These are phyloP conservation scores for Mystacornis crossleyi DNA, from an alignment of 2,113 vertebrate species.

Conservation along the genomic window DNA sequence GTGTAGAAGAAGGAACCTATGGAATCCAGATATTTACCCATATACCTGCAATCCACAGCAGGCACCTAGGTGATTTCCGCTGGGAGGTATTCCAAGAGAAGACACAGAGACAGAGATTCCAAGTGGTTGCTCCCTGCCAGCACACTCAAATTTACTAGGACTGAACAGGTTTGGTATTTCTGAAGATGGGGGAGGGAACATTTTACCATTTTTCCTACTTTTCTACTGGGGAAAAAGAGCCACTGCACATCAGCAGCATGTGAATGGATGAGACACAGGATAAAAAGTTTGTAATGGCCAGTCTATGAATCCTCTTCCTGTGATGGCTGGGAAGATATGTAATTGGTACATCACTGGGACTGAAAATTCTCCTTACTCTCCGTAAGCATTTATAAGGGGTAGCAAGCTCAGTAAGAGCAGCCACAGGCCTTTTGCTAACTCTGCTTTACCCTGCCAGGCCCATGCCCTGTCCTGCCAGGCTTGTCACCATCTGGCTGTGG, in stretches of 20 bases:
- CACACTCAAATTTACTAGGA: background rate
- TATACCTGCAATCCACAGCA: background rate
- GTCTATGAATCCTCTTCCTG: background rate
- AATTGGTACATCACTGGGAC: too few species aligned
- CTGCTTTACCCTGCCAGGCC: background rate
- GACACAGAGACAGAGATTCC: background rate
- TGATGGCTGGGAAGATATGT: background rate
- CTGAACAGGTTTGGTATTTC: background rate
- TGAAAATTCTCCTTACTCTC: background rate
- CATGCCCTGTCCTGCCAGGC: background rate
- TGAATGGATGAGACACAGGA: background rate
- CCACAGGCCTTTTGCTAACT: background rate
- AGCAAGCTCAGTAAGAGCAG: background rate
- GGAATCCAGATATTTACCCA: background rate
- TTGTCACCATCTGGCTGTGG: background rate
- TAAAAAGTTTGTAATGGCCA: background rate
- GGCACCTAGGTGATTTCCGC: background rate
- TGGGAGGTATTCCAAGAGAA: background rate
- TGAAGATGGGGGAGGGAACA: background rate
- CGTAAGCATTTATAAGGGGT: background rate
- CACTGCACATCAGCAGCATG: accelerated
- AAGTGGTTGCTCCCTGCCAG: background rate
- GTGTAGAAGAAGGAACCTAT: background rate
- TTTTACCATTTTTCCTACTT: background rate
- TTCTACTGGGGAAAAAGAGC: background rate